Evolutionary conservation across 2,888 invertebrate genomes (phyloP).

Genomic region (Machimus atricapillus): DNA sequence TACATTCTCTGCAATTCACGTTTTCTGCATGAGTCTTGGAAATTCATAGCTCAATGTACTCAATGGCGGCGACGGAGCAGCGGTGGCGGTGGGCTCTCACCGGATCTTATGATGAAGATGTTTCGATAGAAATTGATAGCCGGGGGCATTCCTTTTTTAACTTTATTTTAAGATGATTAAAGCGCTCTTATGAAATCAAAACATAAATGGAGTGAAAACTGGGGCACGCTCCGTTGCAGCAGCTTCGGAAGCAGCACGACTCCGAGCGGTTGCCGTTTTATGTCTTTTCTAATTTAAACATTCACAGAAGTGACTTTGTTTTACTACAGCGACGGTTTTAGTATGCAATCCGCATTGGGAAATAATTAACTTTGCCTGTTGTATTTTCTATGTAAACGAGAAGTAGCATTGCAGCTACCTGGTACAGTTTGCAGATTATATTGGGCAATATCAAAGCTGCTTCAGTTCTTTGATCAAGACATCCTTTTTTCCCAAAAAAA

Average conservation of each 20-base stretch:
- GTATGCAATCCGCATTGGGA: neutral
- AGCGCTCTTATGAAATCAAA: neutral
- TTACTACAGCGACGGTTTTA: neutral
- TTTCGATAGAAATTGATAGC: slow-evolving; percentile 15
- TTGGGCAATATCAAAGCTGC: neutral
- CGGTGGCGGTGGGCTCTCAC: neutral
- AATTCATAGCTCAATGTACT: neutral
- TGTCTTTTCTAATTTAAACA: neutral
- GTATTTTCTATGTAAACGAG: neutral
- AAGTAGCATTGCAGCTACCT: neutral
- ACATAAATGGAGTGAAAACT: neutral
- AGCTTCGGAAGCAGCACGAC: neutral
- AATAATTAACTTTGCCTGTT: neutral
- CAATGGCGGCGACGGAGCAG: neutral
- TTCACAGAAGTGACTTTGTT: neutral
- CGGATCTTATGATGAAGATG: slow-evolving; percentile 17
- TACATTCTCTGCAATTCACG: neutral
- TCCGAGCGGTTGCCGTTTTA: neutral
- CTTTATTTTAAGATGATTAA: neutral
- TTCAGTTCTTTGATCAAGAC: neutral
- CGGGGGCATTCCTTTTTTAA: neutral
- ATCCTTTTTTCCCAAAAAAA: neutral
- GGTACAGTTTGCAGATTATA: neutral
- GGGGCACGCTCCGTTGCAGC: neutral
- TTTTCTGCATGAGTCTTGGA: neutral